Conservation (phyloP, 2,888 invertebrate species). For the Drosophila austrosaltans region DNA sequence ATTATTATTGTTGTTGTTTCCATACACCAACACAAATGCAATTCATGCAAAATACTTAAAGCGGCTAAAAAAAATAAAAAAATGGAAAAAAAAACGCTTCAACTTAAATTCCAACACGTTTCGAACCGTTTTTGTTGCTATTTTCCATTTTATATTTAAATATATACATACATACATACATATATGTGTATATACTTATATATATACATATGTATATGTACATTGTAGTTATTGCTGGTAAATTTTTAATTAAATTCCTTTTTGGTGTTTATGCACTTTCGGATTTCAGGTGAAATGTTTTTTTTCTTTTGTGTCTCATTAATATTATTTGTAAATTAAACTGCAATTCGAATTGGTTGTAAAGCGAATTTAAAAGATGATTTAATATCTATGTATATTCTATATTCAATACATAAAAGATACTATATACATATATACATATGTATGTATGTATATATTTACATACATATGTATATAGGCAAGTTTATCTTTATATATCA, state of each 20-base stretch:
- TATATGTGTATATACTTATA: constrained; percentile 34
- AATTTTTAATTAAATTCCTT: constrained; percentile 8
- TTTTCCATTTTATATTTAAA: constrained; percentile 37
- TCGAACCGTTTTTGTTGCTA: constrained; percentile 49
- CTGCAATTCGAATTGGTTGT: not conserved
- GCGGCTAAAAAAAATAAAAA: constrained; percentile 14
- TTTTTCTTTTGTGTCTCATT: not conserved
- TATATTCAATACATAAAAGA: too few relatives aligned
- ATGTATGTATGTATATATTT: too few relatives aligned
- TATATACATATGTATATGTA: constrained; percentile 33
- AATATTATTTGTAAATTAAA: not conserved
- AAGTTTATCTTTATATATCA: too few relatives aligned
- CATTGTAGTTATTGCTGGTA: constrained; percentile 14
- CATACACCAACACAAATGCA: constrained; percentile 62
- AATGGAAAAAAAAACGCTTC: constrained; percentile 30
- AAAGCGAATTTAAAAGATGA: not conserved
- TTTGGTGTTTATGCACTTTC: constrained; percentile 19
- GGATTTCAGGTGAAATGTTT: constrained; percentile 16
- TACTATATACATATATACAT: too few relatives aligned
- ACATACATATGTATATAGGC: too few relatives aligned
- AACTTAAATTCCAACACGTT: constrained; percentile 74
- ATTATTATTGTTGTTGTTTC: constrained; percentile 9
- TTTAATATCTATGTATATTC: too few relatives aligned
- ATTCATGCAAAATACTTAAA: constrained; percentile 65
- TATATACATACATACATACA: constrained; percentile 17